A percentile compares a stretch with the other conserved stretches of the same genome.
Conservation (phyloP, 2,888 invertebrate genomes). For the Athetis lepigone region DNA sequence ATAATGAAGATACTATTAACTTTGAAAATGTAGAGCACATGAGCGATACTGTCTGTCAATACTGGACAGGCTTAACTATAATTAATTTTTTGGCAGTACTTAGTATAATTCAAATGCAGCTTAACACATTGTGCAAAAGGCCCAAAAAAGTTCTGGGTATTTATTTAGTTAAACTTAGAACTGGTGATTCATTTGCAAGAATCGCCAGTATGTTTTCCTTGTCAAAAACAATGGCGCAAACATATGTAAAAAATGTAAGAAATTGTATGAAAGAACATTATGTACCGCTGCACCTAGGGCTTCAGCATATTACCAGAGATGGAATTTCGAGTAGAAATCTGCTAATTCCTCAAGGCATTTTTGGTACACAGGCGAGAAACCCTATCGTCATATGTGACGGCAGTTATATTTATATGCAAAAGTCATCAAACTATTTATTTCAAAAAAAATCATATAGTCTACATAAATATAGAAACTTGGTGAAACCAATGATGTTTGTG, state of each 20-base stretch:
- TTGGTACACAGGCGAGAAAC: not conserved
- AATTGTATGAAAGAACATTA: not conserved
- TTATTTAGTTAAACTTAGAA: slow-evolving; percentile 8
- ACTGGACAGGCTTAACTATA: too few species aligned
- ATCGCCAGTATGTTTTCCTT: slow-evolving; percentile 3
- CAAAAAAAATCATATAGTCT: slow-evolving; percentile 22
- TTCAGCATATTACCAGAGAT: slow-evolving; percentile 9
- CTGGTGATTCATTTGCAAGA: slow-evolving; percentile 1
- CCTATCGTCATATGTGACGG: slow-evolving; percentile 4
- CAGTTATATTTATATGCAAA: slow-evolving; percentile 10
- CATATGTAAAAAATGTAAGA: not conserved
- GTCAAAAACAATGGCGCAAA: slow-evolving; percentile 3
- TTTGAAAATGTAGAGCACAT: too few species aligned
- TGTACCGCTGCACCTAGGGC: slow-evolving; percentile 3
- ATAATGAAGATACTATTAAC: too few species aligned
- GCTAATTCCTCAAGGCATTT: slow-evolving; percentile 2
- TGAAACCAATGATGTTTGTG: slow-evolving; percentile 6
- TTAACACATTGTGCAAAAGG: not conserved
- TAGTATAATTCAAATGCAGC: too few species aligned
- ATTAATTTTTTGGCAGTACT: too few species aligned
- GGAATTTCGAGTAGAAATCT: slow-evolving; percentile 2
- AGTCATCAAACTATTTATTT: slow-evolving; percentile 8
- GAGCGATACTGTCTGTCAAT: too few species aligned
- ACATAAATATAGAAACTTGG: slow-evolving; percentile 5
- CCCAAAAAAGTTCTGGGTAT: slow-evolving; percentile 3